These are phyloP conservation scores for Bos javanicus DNA, from an alignment of 2,113 vertebrate genomes.

Conservation along the genomic window DNA sequence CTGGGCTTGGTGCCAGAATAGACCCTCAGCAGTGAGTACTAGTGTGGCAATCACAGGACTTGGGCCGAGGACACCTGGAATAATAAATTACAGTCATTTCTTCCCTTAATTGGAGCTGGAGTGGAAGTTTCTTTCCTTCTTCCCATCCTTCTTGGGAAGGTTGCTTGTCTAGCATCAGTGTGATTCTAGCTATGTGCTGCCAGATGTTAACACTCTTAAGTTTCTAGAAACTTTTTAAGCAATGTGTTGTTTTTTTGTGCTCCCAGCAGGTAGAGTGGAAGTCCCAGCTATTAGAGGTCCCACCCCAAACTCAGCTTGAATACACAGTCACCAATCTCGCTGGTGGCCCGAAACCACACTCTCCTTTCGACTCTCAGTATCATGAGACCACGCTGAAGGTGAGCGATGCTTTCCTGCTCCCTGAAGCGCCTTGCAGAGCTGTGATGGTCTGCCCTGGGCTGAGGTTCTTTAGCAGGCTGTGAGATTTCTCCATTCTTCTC, in stretches of 20 bases:
- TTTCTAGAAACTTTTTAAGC: not conserved
- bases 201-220: not conserved
- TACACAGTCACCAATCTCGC: slow-evolving; percentile 88
- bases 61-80: not conserved
- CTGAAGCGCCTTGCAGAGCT: not conserved
- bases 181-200: not conserved
- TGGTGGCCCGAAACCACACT: slow-evolving; percentile 87
- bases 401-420: not conserved
- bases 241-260: not conserved
- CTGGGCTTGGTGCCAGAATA: not conserved
- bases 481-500: not conserved
- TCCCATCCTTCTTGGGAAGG: not conserved
- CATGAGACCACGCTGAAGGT: slow-evolving; percentile 79
- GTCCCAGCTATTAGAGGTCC: slow-evolving; percentile 85
- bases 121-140: not conserved
- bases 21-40: not conserved
- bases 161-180: not conserved
- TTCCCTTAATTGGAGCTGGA: not conserved
- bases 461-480: not conserved
- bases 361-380: slow-evolving; percentile 85
- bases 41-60: not conserved
- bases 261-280: slow-evolving; percentile 88
- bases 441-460: not conserved
- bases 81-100: not conserved
- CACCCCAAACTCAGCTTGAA: slow-evolving; percentile 86